A percentile compares a stretch with the other conserved stretches of the same genome.
Conservation (phyloP, 2,888 invertebrate species). For the Podabrus alpinus region DNA sequence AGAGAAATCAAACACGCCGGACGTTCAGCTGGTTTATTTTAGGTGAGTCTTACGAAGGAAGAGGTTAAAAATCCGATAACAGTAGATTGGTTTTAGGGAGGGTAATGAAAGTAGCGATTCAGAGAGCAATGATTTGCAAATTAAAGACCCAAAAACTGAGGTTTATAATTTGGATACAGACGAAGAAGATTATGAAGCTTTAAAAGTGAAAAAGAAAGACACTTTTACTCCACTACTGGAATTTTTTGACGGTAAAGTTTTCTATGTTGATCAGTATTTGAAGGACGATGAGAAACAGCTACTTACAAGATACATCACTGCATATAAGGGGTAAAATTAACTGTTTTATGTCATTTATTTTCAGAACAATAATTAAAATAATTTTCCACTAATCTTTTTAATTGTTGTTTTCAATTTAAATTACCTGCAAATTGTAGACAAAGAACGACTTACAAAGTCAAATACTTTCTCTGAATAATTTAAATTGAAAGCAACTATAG, state of each 20-base stretch:
- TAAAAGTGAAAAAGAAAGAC: not conserved
- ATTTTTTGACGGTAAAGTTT: slow-evolving; percentile 57
- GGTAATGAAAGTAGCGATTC: not conserved
- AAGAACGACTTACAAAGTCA: too few species aligned
- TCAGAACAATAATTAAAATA: too few species aligned
- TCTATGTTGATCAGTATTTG: slow-evolving; percentile 57
- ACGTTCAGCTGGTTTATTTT: not conserved
- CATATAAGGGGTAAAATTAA: slow-evolving; percentile 68
- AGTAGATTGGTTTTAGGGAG: not conserved
- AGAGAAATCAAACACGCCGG: slow-evolving; percentile 37
- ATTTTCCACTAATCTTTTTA: too few species aligned
- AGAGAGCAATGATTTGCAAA: not conserved
- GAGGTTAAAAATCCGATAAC: not conserved
- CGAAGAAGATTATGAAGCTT: slow-evolving; percentile 40
- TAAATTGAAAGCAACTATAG: too few species aligned
- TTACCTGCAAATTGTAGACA: too few species aligned
- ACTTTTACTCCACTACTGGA: slow-evolving; percentile 49
- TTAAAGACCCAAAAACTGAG: slow-evolving; percentile 26
- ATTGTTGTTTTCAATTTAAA: too few species aligned
- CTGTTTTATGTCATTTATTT: too few species aligned
- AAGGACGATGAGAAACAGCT: slow-evolving; percentile 46
- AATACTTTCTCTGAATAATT: too few species aligned
- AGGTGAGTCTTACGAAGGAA: not conserved
- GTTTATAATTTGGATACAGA: slow-evolving; percentile 50
- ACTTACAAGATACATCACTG: slow-evolving; percentile 61